Evolutionary conservation across 1,140 invertebrate genomes (phyloP), one percentile per base, ranked within the genome.

Genomic region (Thaumetopoea pityocampa): DNA sequence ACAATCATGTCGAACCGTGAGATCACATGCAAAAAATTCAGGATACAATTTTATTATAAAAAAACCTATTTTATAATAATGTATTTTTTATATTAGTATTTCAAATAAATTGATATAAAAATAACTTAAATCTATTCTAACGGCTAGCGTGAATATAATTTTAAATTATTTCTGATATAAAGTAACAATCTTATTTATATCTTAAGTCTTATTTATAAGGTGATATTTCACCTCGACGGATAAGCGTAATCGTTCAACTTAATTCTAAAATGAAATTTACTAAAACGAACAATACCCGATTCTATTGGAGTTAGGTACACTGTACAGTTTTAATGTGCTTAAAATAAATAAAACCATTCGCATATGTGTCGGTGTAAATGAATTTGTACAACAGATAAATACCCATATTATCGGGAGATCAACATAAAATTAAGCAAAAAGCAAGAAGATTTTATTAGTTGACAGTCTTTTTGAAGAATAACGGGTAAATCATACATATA

Each of bases 211-310:
- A 79, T 74, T 69, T 69, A 70, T 68, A 77, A 76, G 72, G 73
- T 64, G 55, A 58, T 36, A 14, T 11, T 48, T 36, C 58, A 58
- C 68, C 76, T 70, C 64, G 40, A 46, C 46, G 51, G 51, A 64
- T 80, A 80, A 80, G 76, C 72, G 76, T 80, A 77, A 71, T 80
- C 71, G 68, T 77, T 80, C 44, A 48, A 68, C 72, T 74, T 77
- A 73, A 63, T 52, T 50, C 67, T 68, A 72, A 34, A 23, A 51
- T 58, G 48, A 53, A 56, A 50, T 66, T 42, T 33, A 51, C 53
- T 62, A 30, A 38, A 40, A 40, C 37, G 27, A 40, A 40, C 35
- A 38, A 40, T 40, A 41, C 37, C 27, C 37, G 37, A 28, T 23
- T 41, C 27, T 41, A 32, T 30, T 41, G 19, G 27, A 30, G 37